phyloP scores from a whole-genome alignment of 2,888 invertebrate species.

The Axea sp. region DNA sequence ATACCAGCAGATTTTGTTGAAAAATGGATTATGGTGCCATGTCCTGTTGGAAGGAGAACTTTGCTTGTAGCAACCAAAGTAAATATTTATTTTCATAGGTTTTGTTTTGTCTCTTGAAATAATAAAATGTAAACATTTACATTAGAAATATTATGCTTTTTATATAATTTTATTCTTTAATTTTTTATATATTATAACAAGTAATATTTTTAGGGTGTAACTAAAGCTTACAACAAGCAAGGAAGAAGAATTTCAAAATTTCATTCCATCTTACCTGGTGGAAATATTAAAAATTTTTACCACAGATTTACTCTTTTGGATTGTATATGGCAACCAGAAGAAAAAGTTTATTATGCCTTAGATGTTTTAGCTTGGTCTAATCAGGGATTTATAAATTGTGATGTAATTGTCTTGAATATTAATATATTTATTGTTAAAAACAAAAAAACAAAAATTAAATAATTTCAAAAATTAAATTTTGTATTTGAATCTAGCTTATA shows the following conservation, averaged over 20 bases:
- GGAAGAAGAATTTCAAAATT: slow-evolving; percentile 79
- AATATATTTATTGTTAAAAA: not conserved
- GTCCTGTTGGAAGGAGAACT: slow-evolving; percentile 90
- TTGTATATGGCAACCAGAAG: slow-evolving; percentile 85
- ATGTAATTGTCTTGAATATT: slow-evolving; percentile 81
- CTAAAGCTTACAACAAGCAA: slow-evolving; percentile 85
- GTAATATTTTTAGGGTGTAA: slow-evolving; percentile 82
- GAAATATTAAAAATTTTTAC: slow-evolving; percentile 78
- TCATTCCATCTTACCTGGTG: slow-evolving; percentile 87
- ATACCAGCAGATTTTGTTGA: slow-evolving; percentile 87
- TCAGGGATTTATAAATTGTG: slow-evolving; percentile 85
- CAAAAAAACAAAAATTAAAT: not conserved
- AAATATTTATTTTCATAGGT: too few relatives aligned
- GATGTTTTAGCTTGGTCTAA: slow-evolving; percentile 92
- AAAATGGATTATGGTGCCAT: slow-evolving; percentile 88
- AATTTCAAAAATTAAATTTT: not conserved
- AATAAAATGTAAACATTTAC: too few relatives aligned
- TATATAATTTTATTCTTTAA: not conserved
- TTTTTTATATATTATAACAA: slow-evolving; percentile 4
- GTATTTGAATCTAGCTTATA: too few relatives aligned
- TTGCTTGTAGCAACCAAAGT: slow-evolving; percentile 89
- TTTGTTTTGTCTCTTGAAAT: too few relatives aligned
- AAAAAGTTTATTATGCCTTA: slow-evolving; percentile 86
- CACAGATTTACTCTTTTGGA: slow-evolving; percentile 87
- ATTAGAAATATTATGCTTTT: too few relatives aligned